These are phyloP conservation scores for Drosophila kokeensis DNA, from an alignment of 2,888 invertebrate genomes.

Conservation along the genomic window DNA sequence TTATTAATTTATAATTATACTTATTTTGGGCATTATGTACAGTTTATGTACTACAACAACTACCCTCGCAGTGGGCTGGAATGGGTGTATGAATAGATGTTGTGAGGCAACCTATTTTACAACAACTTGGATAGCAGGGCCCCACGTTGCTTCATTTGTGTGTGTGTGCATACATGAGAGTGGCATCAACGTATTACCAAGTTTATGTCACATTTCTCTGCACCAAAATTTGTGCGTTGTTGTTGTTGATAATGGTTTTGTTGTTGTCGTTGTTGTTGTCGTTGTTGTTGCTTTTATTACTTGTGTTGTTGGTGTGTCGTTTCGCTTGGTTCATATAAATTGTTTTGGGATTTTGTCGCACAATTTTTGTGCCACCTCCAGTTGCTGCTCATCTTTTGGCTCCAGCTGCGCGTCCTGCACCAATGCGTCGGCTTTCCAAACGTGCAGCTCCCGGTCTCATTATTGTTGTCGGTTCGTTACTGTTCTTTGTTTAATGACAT, in stretches of 20 bases:
- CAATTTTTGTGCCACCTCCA: constrained; percentile 49
- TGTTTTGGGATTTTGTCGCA: constrained; percentile 77
- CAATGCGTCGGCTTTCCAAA: constrained; percentile 43
- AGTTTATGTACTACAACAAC: background rate
- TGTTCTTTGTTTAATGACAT: constrained; percentile 77
- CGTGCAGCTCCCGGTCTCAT: constrained; percentile 61
- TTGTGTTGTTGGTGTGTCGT: constrained; percentile 46
- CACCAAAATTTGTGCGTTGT: constrained; percentile 42
- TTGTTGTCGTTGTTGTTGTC: constrained; percentile 18
- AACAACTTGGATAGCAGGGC: constrained; percentile 31
- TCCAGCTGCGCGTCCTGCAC: constrained; percentile 45
- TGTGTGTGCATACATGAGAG: constrained; percentile 8
- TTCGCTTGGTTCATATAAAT: constrained; percentile 70
- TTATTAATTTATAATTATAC: background rate
- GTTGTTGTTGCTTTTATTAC: constrained; percentile 11
- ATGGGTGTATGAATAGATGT: background rate
- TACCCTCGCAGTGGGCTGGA: constrained; percentile 31
- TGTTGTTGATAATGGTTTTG: constrained; percentile 22
- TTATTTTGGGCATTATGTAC: background rate
- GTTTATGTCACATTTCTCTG: constrained; percentile 62
- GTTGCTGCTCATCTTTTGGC: constrained; percentile 14
- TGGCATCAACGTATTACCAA: constrained; percentile 56
- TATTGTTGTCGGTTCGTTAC: constrained; percentile 71
- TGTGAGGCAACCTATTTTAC: constrained; percentile 27
- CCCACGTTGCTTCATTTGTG: constrained; percentile 51